phyloP scores from a whole-genome alignment of 2,888 invertebrate species.

The Tromatobia lineatoria region DNA sequence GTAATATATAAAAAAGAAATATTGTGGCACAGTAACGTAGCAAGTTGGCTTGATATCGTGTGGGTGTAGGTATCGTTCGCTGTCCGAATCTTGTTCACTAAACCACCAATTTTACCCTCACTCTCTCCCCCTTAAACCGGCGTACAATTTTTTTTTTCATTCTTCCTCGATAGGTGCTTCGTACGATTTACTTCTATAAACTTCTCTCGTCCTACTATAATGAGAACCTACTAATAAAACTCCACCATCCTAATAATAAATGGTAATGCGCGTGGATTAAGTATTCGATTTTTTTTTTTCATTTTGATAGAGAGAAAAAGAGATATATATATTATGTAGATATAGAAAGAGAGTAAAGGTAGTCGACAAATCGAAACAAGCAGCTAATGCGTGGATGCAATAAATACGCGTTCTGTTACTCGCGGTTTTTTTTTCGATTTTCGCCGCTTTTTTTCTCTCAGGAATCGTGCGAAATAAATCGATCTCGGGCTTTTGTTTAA shows the following conservation, averaged over 20 bases:
- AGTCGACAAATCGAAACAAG: constrained; percentile 56
- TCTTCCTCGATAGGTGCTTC: constrained; percentile 26
- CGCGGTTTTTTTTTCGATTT: constrained; percentile 10
- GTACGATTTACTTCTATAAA: constrained; percentile 35
- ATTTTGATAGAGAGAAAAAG: constrained; percentile 64
- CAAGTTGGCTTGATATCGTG: constrained; percentile 52
- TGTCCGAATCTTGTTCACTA: constrained; percentile 29
- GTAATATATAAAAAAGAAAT: constrained; percentile 36
- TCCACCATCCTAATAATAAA: constrained; percentile 59
- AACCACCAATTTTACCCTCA: constrained; percentile 14
- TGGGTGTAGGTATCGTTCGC: constrained; percentile 17
- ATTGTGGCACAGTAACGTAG: constrained; percentile 58
- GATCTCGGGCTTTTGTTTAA: constrained; percentile 18
- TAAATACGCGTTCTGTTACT: constrained; percentile 17
- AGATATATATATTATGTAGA: constrained; percentile 47
- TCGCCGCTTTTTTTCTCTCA: not conserved
- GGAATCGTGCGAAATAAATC: constrained; percentile 18
- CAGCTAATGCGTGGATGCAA: constrained; percentile 58
- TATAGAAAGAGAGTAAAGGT: constrained; percentile 59
- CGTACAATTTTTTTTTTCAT: constrained; percentile 4
- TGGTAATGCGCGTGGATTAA: constrained; percentile 64
- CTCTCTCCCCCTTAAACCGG: constrained; percentile 5
- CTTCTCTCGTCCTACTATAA: constrained; percentile 43
- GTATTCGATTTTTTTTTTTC: constrained; percentile 55
- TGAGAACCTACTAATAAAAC: constrained; percentile 54